Base-by-base conservation (phyloP, 2,113 vertebrate species). In the Turdus rufiventris region DNA sequence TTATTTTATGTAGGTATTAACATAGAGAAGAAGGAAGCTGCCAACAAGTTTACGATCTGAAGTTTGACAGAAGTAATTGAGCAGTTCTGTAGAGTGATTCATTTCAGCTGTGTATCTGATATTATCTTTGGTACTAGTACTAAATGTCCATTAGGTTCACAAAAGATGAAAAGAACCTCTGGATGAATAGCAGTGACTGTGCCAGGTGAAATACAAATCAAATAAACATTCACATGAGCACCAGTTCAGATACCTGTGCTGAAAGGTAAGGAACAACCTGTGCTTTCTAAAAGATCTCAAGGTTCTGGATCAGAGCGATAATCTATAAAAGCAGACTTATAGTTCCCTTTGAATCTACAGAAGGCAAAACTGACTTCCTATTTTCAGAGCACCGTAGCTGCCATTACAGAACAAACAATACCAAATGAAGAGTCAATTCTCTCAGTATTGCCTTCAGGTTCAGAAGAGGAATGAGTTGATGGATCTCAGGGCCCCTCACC, bases 101-200 rank as follows among this genome's bases (percentile, higher is more conserved):
- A 91, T 79, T 47, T 48, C 50, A 68, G 24, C 33, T 92, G 26
- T 74, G 71, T 60, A 47, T 71, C 72, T 83, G 91, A 94, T 91
- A 31, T 50, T 63, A 94, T 91, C 85, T 95, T 88, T 89, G 71
- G 56, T 87, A 53, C 56, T 63, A n/a, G 78, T 74, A 83, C 82
- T 83, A 53, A 76, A 73, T 66, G 91, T 88, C 71, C 68, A 36
- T 77, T 83, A 71, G 48, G 23, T 83, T 90, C 93, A 91, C 83
- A 80, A 83, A 91, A 86, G 91, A 93, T 96, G 75, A 94, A 89
- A 95, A 96, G 93, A 85, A 77, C 43, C 43, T 94, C 36, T 66
- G 65, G 51, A 71, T 83, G 79, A 94, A 96, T 95, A 70, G 94
- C 3, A 4, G 56, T 74, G 73, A 26, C 75, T 71, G 31, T 93